A percentile compares a stretch with the other conserved stretches of the same genome.
These are phyloP conservation scores for Collichthys lucidus DNA, from an alignment of 2,113 vertebrate species.

Conservation along the genomic window DNA sequence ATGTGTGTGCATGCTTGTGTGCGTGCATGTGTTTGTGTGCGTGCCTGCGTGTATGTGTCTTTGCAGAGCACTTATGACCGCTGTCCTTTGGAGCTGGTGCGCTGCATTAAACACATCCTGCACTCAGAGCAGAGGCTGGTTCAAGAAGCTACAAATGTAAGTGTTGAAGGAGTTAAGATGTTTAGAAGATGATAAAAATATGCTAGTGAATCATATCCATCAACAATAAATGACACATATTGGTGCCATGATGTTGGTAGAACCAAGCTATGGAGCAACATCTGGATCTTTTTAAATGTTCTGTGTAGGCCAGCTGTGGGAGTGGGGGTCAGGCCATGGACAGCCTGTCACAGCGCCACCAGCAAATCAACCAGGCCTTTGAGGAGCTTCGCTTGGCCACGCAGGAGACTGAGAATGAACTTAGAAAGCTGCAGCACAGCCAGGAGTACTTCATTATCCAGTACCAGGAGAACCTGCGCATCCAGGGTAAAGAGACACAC, in stretches of 20 bases:
- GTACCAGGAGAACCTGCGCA: conserved; percentile 94
- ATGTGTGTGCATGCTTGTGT: no score
- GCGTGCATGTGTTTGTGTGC: no score
- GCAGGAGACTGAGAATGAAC: conserved; percentile 92
- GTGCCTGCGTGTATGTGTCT: not conserved
- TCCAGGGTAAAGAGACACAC: conserved; percentile 78
- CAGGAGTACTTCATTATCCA: conserved; percentile 99
- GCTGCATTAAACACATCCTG: conserved; percentile 96
- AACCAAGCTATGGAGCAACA: not conserved
- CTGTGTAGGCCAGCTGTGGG: conserved; percentile 84
- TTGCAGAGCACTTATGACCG: conserved; percentile 93
- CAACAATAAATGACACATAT: not conserved
- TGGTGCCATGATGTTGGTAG: not conserved
- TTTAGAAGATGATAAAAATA: not conserved
- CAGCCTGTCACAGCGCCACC: conserved; percentile 93
- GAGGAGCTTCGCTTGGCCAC: conserved; percentile 93
- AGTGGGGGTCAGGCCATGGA: conserved; percentile 86
- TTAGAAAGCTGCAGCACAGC: conserved; percentile 94
- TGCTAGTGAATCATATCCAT: not conserved
- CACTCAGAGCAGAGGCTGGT: conserved; percentile 95
- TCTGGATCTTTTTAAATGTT: not conserved
- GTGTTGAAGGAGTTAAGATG: conserved; percentile 46
- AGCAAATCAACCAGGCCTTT: conserved; percentile 96
- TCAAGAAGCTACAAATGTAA: conserved; percentile 93
- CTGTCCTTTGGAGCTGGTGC: conserved; percentile 94